Evolutionary conservation across 2,888 invertebrate species (phyloP), one percentile per base, ranked within the genome.

Genomic region (Ennomos quercinarius): DNA sequence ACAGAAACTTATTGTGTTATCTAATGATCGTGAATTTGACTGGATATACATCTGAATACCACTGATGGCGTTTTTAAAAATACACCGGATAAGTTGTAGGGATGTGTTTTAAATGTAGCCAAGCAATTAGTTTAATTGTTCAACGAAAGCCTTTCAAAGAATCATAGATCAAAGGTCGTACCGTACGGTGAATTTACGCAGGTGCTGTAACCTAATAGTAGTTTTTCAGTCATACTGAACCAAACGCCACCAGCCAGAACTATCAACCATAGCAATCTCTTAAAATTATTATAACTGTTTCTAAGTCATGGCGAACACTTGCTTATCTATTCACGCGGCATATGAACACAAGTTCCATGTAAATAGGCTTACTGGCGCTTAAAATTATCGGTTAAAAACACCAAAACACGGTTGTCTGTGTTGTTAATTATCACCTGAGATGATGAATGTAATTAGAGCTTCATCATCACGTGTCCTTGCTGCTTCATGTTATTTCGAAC

Each of bases 371-470:
- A 68, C 65, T 34, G 74, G 74, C 73, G 80, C 82, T 82, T 81
- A 59, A 65, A 73, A 64, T 76, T 61, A 66, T 66, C 55, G 57
- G 58, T 57, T 81, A 83, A 84, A 76, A 78, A 76, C 75, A 76
- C 72, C 69, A 76, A 78, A 81, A 80, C 77, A 80, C 71, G 63
- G 68, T 72, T 73, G 67, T 73, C 75, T 70, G 64, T 54, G 73
- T 79, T 76, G 77, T 78, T 83, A 79, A 85, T 87, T 87, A 83
- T 80, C 87, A 84, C 78, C 66, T 68, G 57, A 74, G 78, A 80
- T 84, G 80, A 84, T 84, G 75, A 72, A 79, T 82, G 80, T 76
- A 79, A 67, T 86, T 88, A 87, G 83, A 80, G 86, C 85, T 88
- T 88, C 77, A 81, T 84, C 84, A 81, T 77, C 78, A 78, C 72